Conservation (phyloP, 1,140 invertebrate genomes). For the Lutraria rhynchaena region DNA sequence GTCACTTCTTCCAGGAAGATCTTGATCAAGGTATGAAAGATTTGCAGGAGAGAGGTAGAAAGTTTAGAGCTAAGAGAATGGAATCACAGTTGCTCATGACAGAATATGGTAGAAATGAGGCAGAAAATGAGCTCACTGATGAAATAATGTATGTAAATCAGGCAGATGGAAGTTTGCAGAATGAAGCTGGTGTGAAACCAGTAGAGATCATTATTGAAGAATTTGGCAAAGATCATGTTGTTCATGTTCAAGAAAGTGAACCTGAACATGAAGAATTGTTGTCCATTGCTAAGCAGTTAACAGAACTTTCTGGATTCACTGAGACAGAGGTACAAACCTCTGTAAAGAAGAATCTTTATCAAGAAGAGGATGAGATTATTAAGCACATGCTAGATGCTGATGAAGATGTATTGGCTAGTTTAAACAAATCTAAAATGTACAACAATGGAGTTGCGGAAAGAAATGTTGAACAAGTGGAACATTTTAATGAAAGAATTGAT, state of each 20-base stretch:
- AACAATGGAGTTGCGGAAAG: neutral
- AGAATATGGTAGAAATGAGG: neutral
- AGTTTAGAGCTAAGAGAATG: conserved; percentile 22
- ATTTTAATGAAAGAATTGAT: conserved; percentile 5
- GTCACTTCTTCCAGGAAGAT: conserved; percentile 47
- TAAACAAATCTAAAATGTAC: conserved; percentile 4
- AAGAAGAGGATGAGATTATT: conserved; percentile 50
- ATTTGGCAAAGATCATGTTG: conserved; percentile 3
- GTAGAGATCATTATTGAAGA: conserved; percentile 38
- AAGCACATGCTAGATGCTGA: conserved; percentile 54
- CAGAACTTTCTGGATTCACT: conserved; percentile 35
- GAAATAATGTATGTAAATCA: conserved; percentile 24
- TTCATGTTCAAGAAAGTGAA: conserved; percentile 14
- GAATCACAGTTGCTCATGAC: too few species aligned
- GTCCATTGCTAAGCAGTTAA: conserved; percentile 49
- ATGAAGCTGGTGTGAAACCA: neutral
- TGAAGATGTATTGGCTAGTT: conserved; percentile 36
- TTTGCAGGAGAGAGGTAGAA: neutral
- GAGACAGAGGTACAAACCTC: neutral
- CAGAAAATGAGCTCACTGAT: neutral
- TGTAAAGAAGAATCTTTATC: neutral
- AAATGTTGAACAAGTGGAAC: neutral
- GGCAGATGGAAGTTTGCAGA: conserved; percentile 1
- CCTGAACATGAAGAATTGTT: conserved; percentile 47
- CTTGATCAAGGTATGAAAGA: conserved; percentile 20